phyloP scores from a whole-genome alignment of 2,113 vertebrate genomes.

The Sinocyclocheilus maitianheensis region DNA sequence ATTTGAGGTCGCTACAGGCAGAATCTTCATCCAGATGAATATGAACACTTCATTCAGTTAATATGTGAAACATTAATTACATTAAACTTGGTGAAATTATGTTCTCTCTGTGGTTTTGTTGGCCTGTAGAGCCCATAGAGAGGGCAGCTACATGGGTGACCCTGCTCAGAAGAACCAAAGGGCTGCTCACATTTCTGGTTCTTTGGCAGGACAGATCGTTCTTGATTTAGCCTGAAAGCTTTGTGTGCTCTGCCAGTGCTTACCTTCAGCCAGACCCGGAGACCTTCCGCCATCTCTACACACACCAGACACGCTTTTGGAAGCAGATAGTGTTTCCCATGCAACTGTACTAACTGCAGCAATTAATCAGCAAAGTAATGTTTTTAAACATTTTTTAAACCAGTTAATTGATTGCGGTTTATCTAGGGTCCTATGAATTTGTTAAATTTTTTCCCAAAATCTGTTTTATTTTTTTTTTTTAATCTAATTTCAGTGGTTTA shows the following conservation, averaged over 20 bases:
- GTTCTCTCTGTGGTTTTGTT: too few species aligned
- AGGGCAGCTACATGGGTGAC: conserved; percentile 65
- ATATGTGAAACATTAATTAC: too few species aligned
- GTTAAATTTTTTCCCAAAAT: too few species aligned
- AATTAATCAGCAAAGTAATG: too few species aligned
- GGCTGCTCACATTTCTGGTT: conserved; percentile 65
- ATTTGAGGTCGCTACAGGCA: background rate
- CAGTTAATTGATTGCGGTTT: too few species aligned
- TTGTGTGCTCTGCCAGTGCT: conserved; percentile 18
- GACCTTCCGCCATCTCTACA: background rate
- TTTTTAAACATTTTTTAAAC: too few species aligned
- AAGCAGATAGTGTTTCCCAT: background rate
- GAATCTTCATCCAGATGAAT: too few species aligned
- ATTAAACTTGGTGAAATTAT: too few species aligned
- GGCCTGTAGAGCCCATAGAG: background rate
- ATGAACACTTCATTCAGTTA: too few species aligned
- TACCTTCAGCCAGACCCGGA: background rate
- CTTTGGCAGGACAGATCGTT: conserved; percentile 61
- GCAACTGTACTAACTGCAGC: background rate
- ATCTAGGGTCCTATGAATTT: too few species aligned
- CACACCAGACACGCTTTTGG: conserved; percentile 42
- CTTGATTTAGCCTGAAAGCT: conserved; percentile 41
- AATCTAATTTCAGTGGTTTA: too few species aligned
- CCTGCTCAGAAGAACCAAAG: conserved; percentile 63
- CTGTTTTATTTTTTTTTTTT: too few species aligned